Conservation (phyloP, 2,797 vertebrate genomes). For the Anguilla megastoma region DNA sequence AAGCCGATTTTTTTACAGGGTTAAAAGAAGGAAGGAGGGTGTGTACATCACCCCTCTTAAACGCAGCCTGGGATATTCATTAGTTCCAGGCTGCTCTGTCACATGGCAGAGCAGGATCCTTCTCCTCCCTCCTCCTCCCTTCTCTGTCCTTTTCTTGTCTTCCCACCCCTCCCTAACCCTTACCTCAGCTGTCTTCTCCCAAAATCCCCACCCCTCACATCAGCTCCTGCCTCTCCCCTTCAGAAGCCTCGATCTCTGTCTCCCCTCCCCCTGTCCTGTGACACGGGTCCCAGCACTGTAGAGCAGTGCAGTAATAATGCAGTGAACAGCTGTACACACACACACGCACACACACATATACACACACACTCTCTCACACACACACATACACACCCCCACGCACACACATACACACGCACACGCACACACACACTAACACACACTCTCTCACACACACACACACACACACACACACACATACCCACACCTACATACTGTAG, state of each 20-base stretch:
- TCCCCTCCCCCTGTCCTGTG: not conserved
- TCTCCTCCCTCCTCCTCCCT: not conserved
- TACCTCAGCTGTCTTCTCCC: not conserved
- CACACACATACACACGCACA: not conserved
- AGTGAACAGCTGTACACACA: not conserved
- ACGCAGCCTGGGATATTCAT: slow-evolving; percentile 28
- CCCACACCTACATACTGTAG: no score
- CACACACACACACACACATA: not conserved
- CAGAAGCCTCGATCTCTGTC: not conserved
- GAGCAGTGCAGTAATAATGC: not conserved
- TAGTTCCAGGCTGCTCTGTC: slow-evolving; percentile 4
- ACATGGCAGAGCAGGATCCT: not conserved
- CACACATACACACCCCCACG: not conserved
- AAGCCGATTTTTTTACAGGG: no score
- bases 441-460: not conserved
- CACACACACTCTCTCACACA: not conserved
- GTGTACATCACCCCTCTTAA: not conserved
- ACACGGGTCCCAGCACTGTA: not conserved
- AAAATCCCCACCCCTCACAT: not conserved
- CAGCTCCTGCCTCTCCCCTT: not conserved
- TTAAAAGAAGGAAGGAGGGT: not conserved
- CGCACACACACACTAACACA: not conserved
- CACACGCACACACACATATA: not conserved
- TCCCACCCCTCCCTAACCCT: not conserved
- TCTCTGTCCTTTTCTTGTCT: not conserved